Conservation (phyloP, 2,888 invertebrate species). For the Pollenia angustigena region DNA sequence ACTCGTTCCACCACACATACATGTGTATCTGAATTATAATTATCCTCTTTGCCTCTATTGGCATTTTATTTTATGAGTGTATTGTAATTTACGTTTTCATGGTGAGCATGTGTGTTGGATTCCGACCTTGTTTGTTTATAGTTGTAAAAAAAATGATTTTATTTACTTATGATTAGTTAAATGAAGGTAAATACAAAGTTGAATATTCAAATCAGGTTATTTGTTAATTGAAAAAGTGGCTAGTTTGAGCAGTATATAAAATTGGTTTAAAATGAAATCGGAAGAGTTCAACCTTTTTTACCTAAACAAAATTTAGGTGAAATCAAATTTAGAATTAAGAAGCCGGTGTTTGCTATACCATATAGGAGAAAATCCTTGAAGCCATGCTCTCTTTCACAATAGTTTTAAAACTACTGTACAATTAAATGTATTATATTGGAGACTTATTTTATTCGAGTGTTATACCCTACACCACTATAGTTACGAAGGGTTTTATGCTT, state of each 20-base stretch:
- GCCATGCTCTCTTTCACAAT: too few relatives aligned
- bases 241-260: neutral
- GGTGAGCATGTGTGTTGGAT: conserved; percentile 62
- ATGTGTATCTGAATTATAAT: conserved; percentile 3
- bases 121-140: conserved; percentile 47
- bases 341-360: too few relatives aligned
- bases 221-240: neutral
- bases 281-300: too few relatives aligned
- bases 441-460: too few relatives aligned
- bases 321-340: too few relatives aligned
- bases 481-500: too few relatives aligned
- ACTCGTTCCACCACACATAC: neutral
- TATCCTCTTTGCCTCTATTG: conserved; percentile 49
- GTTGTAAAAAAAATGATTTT: conserved; percentile 26
- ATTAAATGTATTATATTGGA: too few relatives aligned
- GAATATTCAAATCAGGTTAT: conserved; percentile 67
- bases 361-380: too few relatives aligned
- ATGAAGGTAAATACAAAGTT: conserved; percentile 13
- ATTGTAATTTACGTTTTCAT: conserved; percentile 50
- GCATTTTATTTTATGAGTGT: conserved; percentile 26
- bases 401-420: too few relatives aligned
- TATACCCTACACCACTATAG: too few relatives aligned
- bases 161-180: conserved; percentile 44
- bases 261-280: neutral
- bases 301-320: too few relatives aligned